Conservation (phyloP, 2,113 vertebrate genomes). For the Steatornis caripensis region DNA sequence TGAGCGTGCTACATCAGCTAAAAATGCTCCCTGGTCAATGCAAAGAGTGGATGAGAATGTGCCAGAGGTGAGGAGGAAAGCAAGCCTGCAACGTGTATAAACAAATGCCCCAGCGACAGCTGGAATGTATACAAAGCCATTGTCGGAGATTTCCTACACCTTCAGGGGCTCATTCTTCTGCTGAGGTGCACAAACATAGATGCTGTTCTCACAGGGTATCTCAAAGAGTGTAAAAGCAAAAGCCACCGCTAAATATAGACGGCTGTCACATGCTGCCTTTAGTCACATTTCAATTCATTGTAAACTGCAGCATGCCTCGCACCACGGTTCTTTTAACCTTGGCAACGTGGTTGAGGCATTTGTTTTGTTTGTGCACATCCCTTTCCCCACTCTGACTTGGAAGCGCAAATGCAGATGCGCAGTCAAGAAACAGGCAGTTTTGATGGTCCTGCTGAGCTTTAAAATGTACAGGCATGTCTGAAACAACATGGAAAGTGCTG, state of each 20-base stretch:
- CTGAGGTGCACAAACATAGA: conserved; percentile 52
- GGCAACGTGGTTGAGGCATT: background rate
- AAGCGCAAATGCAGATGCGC: background rate
- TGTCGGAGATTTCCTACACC: conserved; percentile 39
- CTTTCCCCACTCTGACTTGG: background rate
- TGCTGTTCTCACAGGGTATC: conserved; percentile 41
- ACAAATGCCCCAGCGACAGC: conserved; percentile 4
- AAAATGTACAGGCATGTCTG: conserved; percentile 33
- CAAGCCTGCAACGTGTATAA: background rate
- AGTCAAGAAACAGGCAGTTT: background rate
- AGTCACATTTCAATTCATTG: conserved; percentile 63
- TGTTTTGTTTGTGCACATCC: background rate
- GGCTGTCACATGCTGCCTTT: conserved; percentile 56
- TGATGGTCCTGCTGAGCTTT: background rate
- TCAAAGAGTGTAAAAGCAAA: conserved; percentile 55
- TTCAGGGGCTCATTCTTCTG: conserved; percentile 59
- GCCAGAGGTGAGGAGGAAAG: background rate
- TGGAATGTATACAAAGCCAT: conserved; percentile 22
- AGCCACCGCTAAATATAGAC: conserved; percentile 51
- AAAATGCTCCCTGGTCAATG: conserved; percentile 23
- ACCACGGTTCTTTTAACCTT: background rate
- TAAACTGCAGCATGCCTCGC: conserved; percentile 1
- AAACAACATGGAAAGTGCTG: conserved; percentile 45
- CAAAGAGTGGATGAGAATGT: background rate
- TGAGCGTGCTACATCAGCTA: background rate